Percentiles rank a stretch among this genome's conserved stretches.
These are phyloP conservation scores for Phrixothrix hirtus DNA, from an alignment of 2,888 invertebrate species.

Conservation along the genomic window DNA sequence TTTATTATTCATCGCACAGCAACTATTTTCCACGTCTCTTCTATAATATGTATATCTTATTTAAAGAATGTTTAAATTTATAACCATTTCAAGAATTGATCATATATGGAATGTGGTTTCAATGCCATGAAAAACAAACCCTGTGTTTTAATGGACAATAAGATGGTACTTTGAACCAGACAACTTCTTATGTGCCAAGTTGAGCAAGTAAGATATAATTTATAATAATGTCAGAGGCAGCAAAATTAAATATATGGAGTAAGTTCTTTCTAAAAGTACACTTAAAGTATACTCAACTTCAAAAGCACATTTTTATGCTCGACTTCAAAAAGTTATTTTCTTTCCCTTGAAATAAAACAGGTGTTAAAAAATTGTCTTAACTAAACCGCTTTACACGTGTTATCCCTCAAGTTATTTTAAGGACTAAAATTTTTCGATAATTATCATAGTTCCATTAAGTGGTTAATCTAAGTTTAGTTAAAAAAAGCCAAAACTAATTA, in stretches of 20 bases:
- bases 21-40: conserved; percentile 15
- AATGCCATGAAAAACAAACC: conserved; percentile 52
- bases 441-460: conserved; percentile 15
- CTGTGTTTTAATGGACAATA: conserved; percentile 54
- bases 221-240: conserved; percentile 51
- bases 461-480: conserved; percentile 7
- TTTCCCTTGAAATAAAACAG: neutral
- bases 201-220: conserved; percentile 52
- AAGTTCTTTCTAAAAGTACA: conserved; percentile 40
- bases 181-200: conserved; percentile 49
- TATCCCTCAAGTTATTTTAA: conserved; percentile 3
- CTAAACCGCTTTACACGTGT: conserved; percentile 2
- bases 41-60: conserved; percentile 31
- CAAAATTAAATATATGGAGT: conserved; percentile 49
- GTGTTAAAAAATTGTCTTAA: neutral
- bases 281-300: conserved; percentile 8
- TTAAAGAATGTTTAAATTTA: conserved; percentile 45
- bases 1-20: conserved; percentile 1
- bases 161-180: conserved; percentile 53
- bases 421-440: conserved; percentile 6
- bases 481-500: conserved; percentile 18
- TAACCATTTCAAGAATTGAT: conserved; percentile 52
- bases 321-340: too few species aligned
- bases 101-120: conserved; percentile 51
- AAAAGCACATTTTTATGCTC: too few species aligned